phyloP scores from a whole-genome alignment of 2,113 vertebrate species.

The Numida meleagris region DNA sequence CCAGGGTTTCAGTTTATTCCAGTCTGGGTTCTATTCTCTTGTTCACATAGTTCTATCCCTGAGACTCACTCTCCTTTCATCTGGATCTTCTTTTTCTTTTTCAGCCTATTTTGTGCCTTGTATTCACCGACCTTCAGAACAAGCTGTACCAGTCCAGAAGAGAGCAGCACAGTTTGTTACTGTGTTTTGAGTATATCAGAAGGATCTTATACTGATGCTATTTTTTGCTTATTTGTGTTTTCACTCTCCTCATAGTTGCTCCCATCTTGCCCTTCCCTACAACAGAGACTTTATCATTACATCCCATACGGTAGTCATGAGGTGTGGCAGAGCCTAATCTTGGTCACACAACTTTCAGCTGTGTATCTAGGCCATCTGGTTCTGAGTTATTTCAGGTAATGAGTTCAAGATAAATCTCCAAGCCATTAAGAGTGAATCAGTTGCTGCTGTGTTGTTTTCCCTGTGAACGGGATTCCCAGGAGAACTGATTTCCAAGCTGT shows the following conservation, averaged over 20 bases:
- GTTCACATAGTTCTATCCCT: not conserved
- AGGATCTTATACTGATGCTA: not conserved
- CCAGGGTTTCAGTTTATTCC: not conserved
- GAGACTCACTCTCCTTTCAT: not conserved
- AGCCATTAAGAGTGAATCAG: not conserved
- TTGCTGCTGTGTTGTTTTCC: not conserved
- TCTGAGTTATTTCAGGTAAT: conserved; percentile 22
- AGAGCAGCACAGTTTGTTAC: not conserved
- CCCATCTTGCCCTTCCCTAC: not conserved
- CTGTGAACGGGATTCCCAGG: not conserved
- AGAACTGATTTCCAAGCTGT: not conserved
- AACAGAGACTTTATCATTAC: not conserved
- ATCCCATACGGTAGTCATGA: not conserved
- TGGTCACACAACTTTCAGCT: not conserved
- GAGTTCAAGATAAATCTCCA: conserved; percentile 23
- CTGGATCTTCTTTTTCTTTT: not conserved
- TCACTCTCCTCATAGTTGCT: not conserved
- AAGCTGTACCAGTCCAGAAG: not conserved
- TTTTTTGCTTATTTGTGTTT: not conserved
- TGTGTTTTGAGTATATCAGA: not conserved
- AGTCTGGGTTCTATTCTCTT: not conserved
- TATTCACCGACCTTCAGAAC: not conserved
- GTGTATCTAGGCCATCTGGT: not conserved
- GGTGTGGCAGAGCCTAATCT: not conserved
- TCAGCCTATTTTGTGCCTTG: not conserved